Evolutionary conservation across 2,113 vertebrate species (phyloP).

Genomic region (Narcine bancroftii): DNA sequence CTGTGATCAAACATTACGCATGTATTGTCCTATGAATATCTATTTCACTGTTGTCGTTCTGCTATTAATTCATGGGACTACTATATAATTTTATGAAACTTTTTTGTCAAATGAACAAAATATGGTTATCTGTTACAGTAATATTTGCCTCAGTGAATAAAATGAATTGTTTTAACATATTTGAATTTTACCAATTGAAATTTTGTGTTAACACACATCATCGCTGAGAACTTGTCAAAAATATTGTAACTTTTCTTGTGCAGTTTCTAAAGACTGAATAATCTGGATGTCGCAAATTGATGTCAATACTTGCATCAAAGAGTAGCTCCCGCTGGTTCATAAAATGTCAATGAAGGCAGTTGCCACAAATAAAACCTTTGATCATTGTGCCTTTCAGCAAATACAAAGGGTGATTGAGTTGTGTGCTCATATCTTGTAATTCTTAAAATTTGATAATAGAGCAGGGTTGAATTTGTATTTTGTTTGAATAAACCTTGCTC

Average conservation of each 20-base stretch:
- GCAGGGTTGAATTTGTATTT: conserved; percentile 25
- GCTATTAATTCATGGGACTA: background rate
- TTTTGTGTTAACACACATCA: background rate
- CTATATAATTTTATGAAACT: conserved; percentile 21
- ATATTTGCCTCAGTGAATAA: background rate
- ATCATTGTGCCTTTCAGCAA: background rate
- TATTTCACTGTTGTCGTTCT: conserved; percentile 7
- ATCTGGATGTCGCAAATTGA: conserved; percentile 36
- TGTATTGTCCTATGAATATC: conserved; percentile 29
- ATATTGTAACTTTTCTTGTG: background rate
- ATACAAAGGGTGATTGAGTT: conserved; percentile 39
- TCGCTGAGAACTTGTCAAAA: background rate
- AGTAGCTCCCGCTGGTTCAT: background rate
- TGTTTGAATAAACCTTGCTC: background rate
- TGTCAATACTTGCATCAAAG: conserved; percentile 34
- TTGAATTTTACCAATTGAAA: background rate
- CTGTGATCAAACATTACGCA: conserved; percentile 12
- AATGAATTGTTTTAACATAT: conserved; percentile 1
- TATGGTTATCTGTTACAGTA: conserved; percentile 3
- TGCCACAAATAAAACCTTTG: conserved; percentile 33
- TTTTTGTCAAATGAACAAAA: conserved; percentile 8
- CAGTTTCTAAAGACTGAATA: background rate
- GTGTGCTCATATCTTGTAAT: conserved; percentile 31
- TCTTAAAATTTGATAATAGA: background rate
- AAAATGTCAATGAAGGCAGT: conserved; percentile 38